Base-by-base conservation (phyloP, 2,888 invertebrate species). In the Drosophila greeni region DNA sequence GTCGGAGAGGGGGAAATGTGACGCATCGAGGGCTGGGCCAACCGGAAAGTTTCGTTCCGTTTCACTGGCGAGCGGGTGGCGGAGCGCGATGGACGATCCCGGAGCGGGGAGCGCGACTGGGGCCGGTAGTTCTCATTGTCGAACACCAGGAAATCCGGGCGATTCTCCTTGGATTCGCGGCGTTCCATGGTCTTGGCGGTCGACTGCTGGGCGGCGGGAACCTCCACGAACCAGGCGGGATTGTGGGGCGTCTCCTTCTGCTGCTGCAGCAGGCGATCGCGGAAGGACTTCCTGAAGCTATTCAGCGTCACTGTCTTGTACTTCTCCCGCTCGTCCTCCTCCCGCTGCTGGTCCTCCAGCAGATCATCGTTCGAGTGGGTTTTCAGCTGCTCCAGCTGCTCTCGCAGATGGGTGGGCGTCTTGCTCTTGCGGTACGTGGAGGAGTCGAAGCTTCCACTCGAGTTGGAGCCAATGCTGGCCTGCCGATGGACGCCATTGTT, bases 171-270 rank as follows among this genome's bases (percentile, higher is more conserved):
- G 16, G 75, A 73, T 1, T 70, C 72, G 7, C 55, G 47, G 1
- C 60, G 68, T 4, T 45, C 34, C 14, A 33, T 58, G 14, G 53
- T 57, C 8, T 31, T 59, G 4, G 6, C 24, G 2, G 56, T 33
- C 1, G 40, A 26, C 26, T 60, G 59, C 0, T 80, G 74, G n/a
- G 24, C 24, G 31, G 80, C 62, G 4, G 88, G 88, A 8, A 88
- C 89, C 66, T 87, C 86, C 6, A 88, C 87, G 65, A 88, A 88
- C 88, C 88, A 88, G 54, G 89, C 74, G 29, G 89, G 89, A 81
- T 88, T 88, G 47, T 88, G 79, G 0, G 87, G 85, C 5, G 83
- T 79, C 18, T 88, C 85, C 16, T 87, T 86, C 34, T 86, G 84
- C 39, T 86, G 81, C 16, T 86, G 76, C 48, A 88, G 53, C 55